Conservation (phyloP, 1,140 invertebrate species). For the Aphelenchoides fujianensis region DNA sequence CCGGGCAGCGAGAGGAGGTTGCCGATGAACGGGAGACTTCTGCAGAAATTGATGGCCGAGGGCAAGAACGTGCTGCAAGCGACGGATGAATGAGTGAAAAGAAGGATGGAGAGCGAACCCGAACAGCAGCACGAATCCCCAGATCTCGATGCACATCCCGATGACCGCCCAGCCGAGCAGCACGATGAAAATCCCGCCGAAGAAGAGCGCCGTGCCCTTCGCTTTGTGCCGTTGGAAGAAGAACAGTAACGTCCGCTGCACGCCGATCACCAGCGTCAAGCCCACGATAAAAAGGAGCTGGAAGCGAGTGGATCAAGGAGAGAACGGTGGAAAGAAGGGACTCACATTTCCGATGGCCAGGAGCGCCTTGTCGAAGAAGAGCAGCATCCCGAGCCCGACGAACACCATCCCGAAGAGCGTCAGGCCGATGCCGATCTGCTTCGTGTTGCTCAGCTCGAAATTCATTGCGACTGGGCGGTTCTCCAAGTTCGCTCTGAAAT, state of each 20-base stretch:
- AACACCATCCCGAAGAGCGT: constrained; percentile 93
- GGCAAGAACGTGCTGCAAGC: constrained; percentile 72
- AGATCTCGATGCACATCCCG: constrained; percentile 90
- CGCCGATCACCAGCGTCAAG: constrained; percentile 88
- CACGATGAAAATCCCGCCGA: constrained; percentile 88
- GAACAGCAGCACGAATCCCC: constrained; percentile 70
- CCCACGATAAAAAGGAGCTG: constrained; percentile 91
- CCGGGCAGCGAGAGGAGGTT: constrained; percentile 68
- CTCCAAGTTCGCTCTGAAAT: neutral
- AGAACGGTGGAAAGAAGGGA: constrained; percentile 34
- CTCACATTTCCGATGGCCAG: constrained; percentile 97
- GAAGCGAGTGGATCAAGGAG: constrained; percentile 57
- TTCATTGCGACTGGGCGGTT: constrained; percentile 49
- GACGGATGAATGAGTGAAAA: constrained; percentile 32
- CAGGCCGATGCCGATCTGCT: constrained; percentile 89
- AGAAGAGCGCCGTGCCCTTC: constrained; percentile 84
- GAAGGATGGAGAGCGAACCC: constrained; percentile 67
- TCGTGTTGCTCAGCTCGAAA: constrained; percentile 57
- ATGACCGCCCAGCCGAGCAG: constrained; percentile 91
- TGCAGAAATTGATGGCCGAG: constrained; percentile 70
- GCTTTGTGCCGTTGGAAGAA: constrained; percentile 97
- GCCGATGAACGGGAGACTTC: constrained; percentile 69
- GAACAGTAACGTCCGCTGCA: constrained; percentile 89
- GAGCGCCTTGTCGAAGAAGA: constrained; percentile 95
- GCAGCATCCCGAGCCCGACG: constrained; percentile 84